These are phyloP conservation scores for Phyllotreta striolata DNA, from an alignment of 2,888 invertebrate genomes.

Conservation along the genomic window DNA sequence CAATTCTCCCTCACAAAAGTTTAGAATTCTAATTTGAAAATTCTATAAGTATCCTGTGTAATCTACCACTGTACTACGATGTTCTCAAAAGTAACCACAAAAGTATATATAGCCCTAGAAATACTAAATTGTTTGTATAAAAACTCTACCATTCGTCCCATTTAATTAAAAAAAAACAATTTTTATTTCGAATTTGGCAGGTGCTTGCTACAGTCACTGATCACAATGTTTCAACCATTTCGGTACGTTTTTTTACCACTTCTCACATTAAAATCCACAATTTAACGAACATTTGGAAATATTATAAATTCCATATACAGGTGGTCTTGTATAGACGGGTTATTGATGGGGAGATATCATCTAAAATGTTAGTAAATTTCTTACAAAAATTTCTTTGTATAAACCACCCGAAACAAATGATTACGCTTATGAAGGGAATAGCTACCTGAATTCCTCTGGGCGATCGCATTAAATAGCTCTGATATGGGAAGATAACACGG, in stretches of 20 bases:
- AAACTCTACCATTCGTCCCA: slow-evolving; percentile 9
- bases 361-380: slow-evolving; percentile 33
- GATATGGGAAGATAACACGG: slow-evolving; percentile 13
- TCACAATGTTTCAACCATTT: slow-evolving; percentile 1
- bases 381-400: slow-evolving; percentile 35
- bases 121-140: background rate
- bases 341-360: slow-evolving; percentile 40
- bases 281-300: slow-evolving; percentile 27
- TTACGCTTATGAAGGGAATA: slow-evolving; percentile 30
- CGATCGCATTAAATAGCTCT: slow-evolving; percentile 25
- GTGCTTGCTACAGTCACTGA: slow-evolving; percentile 24
- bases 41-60: too few relatives aligned
- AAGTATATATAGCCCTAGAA: too few relatives aligned
- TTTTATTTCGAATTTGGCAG: slow-evolving; percentile 13
- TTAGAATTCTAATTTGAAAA: too few relatives aligned
- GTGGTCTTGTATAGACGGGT: slow-evolving; percentile 34
- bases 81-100: too few relatives aligned
- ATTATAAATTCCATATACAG: slow-evolving; percentile 35
- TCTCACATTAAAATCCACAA: slow-evolving; percentile 15
- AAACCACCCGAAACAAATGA: slow-evolving; percentile 31
- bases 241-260: slow-evolving; percentile 10
- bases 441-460: slow-evolving; percentile 33
- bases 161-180: slow-evolving; percentile 23
- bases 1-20: too few relatives aligned
- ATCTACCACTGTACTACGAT: too few relatives aligned